phyloP scores from a whole-genome alignment of 2,113 vertebrate genomes.

The Piaya cayana region DNA sequence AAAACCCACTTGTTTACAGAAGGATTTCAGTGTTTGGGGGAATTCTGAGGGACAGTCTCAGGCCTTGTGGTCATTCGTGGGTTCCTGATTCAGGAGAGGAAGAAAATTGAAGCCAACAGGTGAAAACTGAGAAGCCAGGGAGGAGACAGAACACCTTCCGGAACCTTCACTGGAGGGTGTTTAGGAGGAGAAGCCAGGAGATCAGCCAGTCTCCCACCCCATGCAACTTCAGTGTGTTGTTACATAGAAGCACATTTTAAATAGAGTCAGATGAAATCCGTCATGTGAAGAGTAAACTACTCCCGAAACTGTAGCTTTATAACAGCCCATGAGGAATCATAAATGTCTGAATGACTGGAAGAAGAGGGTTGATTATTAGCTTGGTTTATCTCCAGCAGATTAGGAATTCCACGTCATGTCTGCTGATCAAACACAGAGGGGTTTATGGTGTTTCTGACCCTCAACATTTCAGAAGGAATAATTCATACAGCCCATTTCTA shows the following conservation, averaged over 20 bases:
- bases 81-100: not conserved
- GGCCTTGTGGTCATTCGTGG: not conserved
- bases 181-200: not conserved
- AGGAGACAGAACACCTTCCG: not conserved
- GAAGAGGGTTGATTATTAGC: constrained; percentile 60
- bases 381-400: constrained; percentile 57
- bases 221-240: not conserved
- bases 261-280: constrained; percentile 9
- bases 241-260: not conserved
- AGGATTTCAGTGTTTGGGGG: not conserved
- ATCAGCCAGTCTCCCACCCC: not conserved
- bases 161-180: not conserved
- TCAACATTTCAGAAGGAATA: not conserved
- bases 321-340: not conserved
- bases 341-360: constrained; percentile 38
- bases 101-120: not conserved
- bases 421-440: constrained; percentile 21
- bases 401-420: constrained; percentile 41
- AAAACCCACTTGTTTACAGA: constrained; percentile 28
- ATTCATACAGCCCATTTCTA: not conserved
- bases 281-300: constrained; percentile 13
- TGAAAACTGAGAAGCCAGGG: not conserved
- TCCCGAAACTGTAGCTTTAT: not conserved
- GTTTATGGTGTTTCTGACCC: not conserved
- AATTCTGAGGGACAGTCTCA: not conserved